These are phyloP conservation scores for Pseudococcus viburni DNA, from an alignment of 2,888 invertebrate genomes.

Conservation along the genomic window DNA sequence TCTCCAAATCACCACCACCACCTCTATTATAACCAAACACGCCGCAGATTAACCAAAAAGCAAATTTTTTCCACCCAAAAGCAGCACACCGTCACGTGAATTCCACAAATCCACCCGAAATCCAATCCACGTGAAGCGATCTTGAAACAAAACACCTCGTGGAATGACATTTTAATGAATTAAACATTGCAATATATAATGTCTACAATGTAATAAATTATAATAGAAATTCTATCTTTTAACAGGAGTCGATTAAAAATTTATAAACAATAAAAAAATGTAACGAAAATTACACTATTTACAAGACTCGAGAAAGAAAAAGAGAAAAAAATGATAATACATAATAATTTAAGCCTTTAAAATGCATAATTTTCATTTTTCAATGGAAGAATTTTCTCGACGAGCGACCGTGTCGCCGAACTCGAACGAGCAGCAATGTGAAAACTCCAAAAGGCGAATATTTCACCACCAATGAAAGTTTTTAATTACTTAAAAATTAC, in stretches of 20 bases:
- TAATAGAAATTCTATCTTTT: constrained; percentile 40
- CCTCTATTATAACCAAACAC: not conserved
- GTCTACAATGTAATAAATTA: constrained; percentile 47
- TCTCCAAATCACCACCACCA: not conserved
- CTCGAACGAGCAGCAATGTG: not conserved
- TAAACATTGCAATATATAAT: constrained; percentile 53
- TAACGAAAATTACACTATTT: constrained; percentile 46
- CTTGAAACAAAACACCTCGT: constrained; percentile 24
- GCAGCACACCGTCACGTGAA: not conserved
- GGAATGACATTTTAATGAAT: constrained; percentile 64
- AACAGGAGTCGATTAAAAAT: constrained; percentile 53
- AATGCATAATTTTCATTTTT: not conserved
- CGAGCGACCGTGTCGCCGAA: not conserved
- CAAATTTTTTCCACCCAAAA: not conserved
- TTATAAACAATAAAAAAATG: constrained; percentile 61
- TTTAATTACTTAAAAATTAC: constrained; percentile 9
- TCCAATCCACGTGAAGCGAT: not conserved
- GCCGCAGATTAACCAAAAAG: not conserved
- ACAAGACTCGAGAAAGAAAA: not conserved
- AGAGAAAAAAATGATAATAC: constrained; percentile 22
- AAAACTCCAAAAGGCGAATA: not conserved
- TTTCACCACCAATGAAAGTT: not conserved
- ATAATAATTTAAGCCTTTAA: constrained; percentile 1
- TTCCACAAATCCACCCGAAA: not conserved
- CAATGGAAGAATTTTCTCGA: not conserved